phyloP scores from a whole-genome alignment of 2,888 invertebrate genomes.

The Loripinus fragilis region DNA sequence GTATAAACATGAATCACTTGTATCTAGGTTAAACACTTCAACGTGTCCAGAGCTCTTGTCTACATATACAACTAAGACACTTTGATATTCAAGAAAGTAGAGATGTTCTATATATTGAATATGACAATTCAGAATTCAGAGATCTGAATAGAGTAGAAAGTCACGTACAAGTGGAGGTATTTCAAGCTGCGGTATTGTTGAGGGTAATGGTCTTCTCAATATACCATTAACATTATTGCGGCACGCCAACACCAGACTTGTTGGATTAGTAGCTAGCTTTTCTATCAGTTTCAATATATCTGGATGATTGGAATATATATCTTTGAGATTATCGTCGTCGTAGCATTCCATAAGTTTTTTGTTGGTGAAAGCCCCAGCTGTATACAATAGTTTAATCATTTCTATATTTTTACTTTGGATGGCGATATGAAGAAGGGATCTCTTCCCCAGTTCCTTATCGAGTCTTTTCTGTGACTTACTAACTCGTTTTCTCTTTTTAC shows the following conservation, averaged over 20 bases:
- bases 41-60: too few species aligned
- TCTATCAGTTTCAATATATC: conserved; percentile 32
- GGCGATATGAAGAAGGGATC: too few species aligned
- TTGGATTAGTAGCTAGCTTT: too few species aligned
- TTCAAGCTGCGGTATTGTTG: conserved; percentile 29
- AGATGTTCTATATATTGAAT: too few species aligned
- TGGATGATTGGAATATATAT: conserved; percentile 29
- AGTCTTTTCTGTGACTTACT: too few species aligned
- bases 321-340: conserved; percentile 26
- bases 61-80: too few species aligned
- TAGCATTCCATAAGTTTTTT: conserved; percentile 25
- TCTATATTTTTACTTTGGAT: conserved; percentile 40
- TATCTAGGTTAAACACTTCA: too few species aligned
- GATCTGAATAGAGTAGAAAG: conserved; percentile 48
- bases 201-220: conserved; percentile 30
- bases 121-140: neutral
- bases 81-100: too few species aligned
- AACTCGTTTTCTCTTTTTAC: too few species aligned
- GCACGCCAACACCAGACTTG: conserved; percentile 34
- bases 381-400: conserved; percentile 46
- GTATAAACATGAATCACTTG: too few species aligned
- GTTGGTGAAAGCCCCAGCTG: conserved; percentile 40
- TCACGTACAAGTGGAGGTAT: conserved; percentile 40
- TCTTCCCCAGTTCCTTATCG: too few species aligned
- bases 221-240: conserved; percentile 26